These are phyloP conservation scores for Zoroaster sp. DNA, from an alignment of 53 echinoderm and acorn worm genomes.

Conservation along the genomic window DNA sequence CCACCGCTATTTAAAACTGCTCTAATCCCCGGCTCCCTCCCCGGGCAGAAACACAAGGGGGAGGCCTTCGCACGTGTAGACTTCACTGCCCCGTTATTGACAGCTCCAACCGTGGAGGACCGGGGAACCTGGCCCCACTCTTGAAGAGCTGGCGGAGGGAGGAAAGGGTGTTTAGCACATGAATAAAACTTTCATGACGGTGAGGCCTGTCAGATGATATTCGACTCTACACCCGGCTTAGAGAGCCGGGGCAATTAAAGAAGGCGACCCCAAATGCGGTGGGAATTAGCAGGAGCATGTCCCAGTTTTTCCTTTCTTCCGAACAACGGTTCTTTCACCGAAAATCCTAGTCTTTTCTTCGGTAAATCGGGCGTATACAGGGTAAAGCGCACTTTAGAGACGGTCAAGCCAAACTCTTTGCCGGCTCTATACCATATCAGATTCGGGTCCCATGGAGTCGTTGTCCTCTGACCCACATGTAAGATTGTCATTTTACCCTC, in stretches of 20 bases:
- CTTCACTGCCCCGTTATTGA: conserved; percentile 2
- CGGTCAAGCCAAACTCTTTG: background rate
- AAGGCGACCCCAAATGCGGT: conserved; percentile 6
- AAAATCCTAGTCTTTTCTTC: conserved; percentile 24
- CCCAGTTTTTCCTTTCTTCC: conserved; percentile 1
- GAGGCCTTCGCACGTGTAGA: background rate
- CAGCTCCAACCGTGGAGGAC: conserved; percentile 4
- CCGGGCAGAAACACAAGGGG: conserved; percentile 11
- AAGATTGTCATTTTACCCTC: background rate
- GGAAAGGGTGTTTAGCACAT: conserved; percentile 45
- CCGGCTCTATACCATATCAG: background rate
- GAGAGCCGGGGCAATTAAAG: conserved; percentile 32
- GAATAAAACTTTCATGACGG: conserved; percentile 46
- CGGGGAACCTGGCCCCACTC: background rate
- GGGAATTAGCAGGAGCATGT: conserved; percentile 43
- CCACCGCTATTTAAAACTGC: conserved; percentile 44
- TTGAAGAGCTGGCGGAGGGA: background rate
- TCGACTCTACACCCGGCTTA: conserved; percentile 36
- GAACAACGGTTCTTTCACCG: background rate
- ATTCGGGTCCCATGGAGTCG: background rate
- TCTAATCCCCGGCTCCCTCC: conserved; percentile 26
- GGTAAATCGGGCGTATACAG: background rate
- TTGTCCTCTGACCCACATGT: conserved; percentile 19
- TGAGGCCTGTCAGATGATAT: conserved; percentile 34
- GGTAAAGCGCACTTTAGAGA: conserved; percentile 5